These are phyloP conservation scores for Agrotis puta DNA, from an alignment of 2,888 invertebrate genomes.

Conservation along the genomic window DNA sequence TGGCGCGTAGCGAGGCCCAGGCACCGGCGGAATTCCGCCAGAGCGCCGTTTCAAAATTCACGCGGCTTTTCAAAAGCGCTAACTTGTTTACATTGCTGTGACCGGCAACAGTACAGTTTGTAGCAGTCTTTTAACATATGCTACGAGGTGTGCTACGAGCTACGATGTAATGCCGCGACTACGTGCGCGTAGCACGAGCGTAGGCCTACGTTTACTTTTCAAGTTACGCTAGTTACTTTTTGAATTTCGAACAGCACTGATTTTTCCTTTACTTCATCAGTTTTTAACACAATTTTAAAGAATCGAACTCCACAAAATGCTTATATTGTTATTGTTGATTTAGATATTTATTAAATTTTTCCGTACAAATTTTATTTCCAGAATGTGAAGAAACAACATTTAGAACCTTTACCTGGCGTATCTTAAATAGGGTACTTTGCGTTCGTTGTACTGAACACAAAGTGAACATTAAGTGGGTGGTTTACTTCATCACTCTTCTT, in stretches of 20 bases:
- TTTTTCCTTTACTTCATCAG: slow-evolving; percentile 8
- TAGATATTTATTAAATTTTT: not conserved
- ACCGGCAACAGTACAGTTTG: slow-evolving; percentile 26
- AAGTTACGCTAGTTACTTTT: slow-evolving; percentile 19
- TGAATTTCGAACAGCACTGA: not conserved
- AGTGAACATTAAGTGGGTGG: slow-evolving; percentile 57
- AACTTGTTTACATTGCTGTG: slow-evolving; percentile 74
- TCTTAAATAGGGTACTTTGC: slow-evolving; percentile 20
- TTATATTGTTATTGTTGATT: too few species aligned
- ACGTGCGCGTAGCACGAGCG: slow-evolving; percentile 36
- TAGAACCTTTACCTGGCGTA: slow-evolving; percentile 4
- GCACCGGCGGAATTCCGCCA: slow-evolving; percentile 80
- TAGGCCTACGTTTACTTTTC: slow-evolving; percentile 11
- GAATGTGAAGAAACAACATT: slow-evolving; percentile 19
- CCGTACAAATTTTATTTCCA: not conserved
- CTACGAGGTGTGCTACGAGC: slow-evolving; percentile 50
- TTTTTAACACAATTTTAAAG: not conserved
- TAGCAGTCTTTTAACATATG: slow-evolving; percentile 38
- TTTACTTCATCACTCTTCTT: slow-evolving; percentile 71
- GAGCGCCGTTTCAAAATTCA: slow-evolving; percentile 81
- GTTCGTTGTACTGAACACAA: slow-evolving; percentile 40
- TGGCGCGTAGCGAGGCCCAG: slow-evolving; percentile 72
- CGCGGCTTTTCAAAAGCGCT: slow-evolving; percentile 74
- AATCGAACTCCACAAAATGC: not conserved
- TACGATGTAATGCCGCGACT: slow-evolving; percentile 33